A percentile compares a stretch with the other conserved stretches of the same genome.
Conservation (phyloP, 2,888 invertebrate genomes). For the Nomada ruficornis region DNA sequence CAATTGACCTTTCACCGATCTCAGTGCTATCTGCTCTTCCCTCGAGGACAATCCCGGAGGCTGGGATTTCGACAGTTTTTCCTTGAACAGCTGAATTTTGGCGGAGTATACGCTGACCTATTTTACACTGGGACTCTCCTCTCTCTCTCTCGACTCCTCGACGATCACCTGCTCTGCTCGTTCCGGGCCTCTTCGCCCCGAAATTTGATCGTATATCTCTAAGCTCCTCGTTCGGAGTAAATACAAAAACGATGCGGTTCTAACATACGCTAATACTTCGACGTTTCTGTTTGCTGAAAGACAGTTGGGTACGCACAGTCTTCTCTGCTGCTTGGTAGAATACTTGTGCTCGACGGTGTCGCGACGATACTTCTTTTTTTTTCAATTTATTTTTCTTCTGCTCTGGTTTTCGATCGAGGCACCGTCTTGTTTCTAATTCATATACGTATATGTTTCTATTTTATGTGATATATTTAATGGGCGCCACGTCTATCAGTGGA, state of each 20-base stretch:
- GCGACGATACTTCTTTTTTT: neutral
- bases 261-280: slow-evolving; percentile 48
- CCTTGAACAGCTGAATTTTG: slow-evolving; percentile 81
- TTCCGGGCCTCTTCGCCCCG: neutral
- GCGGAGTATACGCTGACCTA: slow-evolving; percentile 57
- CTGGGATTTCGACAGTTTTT: slow-evolving; percentile 77
- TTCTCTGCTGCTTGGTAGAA: neutral
- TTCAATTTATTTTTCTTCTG: too few species aligned
- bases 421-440: neutral
- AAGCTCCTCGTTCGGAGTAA: neutral
- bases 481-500: slow-evolving; percentile 4
- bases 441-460: slow-evolving; percentile 1
- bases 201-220: neutral
- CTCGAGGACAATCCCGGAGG: slow-evolving; percentile 72
- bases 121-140: slow-evolving; percentile 17
- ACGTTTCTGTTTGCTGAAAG: slow-evolving; percentile 61
- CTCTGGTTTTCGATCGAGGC: neutral
- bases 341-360: neutral
- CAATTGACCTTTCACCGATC: slow-evolving; percentile 68
- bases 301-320: slow-evolving; percentile 60
- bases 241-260: slow-evolving; percentile 46
- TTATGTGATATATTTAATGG: neutral
- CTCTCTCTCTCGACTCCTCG: neutral
- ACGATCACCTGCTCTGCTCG: neutral
- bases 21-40: slow-evolving; percentile 74